These are phyloP conservation scores for Pseudomugil tenellus DNA, from an alignment of 2,797 vertebrate genomes.

Conservation along the genomic window DNA sequence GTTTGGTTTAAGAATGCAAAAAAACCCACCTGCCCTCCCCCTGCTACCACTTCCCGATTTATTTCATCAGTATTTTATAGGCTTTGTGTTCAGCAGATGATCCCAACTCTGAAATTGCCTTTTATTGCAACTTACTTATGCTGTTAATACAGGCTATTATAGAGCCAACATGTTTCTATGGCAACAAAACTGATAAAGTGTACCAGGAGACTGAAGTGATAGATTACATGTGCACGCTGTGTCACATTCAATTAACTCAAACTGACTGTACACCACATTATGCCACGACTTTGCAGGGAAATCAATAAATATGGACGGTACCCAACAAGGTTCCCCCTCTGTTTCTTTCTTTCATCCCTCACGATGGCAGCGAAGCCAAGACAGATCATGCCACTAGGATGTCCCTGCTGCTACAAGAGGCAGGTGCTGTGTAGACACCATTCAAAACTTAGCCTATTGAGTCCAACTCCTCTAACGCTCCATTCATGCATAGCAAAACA, in stretches of 20 bases:
- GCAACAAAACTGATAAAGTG: constrained; percentile 89
- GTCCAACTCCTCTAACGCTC: constrained; percentile 95
- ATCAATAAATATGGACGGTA: constrained; percentile 96
- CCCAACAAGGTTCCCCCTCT: constrained; percentile 81
- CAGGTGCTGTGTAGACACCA: constrained; percentile 99
- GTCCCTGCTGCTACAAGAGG: constrained; percentile 90
- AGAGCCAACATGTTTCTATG: constrained; percentile 84
- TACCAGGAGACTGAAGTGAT: constrained; percentile 89
- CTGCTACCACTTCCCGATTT: constrained; percentile 67
- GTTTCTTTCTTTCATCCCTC: constrained; percentile 71
- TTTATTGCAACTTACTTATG: constrained; percentile 88
- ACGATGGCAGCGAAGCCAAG: constrained; percentile 75
- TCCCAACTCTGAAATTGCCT: constrained; percentile 79
- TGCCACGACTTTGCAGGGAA: constrained; percentile 90
- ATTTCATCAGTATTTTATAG: constrained; percentile 79
- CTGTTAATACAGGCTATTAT: constrained; percentile 88
- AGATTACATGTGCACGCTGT: constrained; percentile 93
- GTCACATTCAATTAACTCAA: constrained; percentile 99
- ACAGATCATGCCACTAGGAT: constrained; percentile 90
- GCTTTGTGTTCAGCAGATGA: constrained; percentile 78
- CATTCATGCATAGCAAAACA: constrained; percentile 99
- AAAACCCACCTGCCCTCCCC: constrained; percentile 42
- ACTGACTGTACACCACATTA: constrained; percentile 93
- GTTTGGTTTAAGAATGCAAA: constrained; percentile 73
- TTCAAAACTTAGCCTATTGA: constrained; percentile 99